Evolutionary conservation across 2,888 invertebrate species (phyloP), one percentile per base, ranked within the genome.

Genomic region (Dastarcus helophoroides): DNA sequence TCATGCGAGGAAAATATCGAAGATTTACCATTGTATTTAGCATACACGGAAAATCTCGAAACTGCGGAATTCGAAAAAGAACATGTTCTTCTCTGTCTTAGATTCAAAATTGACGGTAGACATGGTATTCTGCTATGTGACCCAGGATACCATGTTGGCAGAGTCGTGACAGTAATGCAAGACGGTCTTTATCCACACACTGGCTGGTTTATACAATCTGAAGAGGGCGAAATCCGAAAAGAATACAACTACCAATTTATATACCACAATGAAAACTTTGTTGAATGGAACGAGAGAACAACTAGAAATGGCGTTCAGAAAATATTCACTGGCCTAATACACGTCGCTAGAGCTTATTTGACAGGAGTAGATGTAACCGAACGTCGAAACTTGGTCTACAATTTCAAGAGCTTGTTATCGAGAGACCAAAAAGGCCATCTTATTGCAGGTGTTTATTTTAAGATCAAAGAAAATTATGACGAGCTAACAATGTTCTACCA

Each of bases 81-180:
- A 58, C 90, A 90, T 60, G 84, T 86, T 23, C 70, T 89, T 62
- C 78, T 82, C 35, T 80, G 80, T 37, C 68, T 88, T 53, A 76
- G 74, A 46, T 69, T 88, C 36, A 62, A 69, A 42, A 73, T 89
- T 33, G 76, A 72, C 27, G 82, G 78, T 15, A 71, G 90, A 21
- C 61, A 65, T 1, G 90, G 89, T 15, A 67, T 83, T 28, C 63
- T 90, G 63, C 71, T 91, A 12, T 73, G 89, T 22, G 91, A 91
- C 67, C 88, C 90, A 1, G 90, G 90, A 10, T 91, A 91, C 62
- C 90, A 91, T 60, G 80, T 90, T 37, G 79, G 83, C 22, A 69
- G 86, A 37, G 79, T 83, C 33, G 73, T 90, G 37, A 85, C 88
- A 12, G 79, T 89, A 29, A 91, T 90, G 90, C 68, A 71, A 19